Percentiles rank a stretch among this genome's conserved stretches.
Conservation (phyloP, 2,797 vertebrate genomes). For the Sebastes matsubarae region DNA sequence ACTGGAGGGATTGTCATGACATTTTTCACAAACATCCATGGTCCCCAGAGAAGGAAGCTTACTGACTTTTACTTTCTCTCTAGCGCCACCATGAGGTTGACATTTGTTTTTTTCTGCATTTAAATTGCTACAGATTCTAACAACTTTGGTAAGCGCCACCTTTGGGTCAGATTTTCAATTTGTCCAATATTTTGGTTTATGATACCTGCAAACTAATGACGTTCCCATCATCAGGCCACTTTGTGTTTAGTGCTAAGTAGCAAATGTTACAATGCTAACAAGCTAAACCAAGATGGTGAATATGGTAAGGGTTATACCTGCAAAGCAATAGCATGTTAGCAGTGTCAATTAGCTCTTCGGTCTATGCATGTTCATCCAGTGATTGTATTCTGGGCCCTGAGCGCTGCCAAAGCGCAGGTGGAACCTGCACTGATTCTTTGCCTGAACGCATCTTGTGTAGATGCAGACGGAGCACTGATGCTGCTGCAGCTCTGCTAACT, state of each 20-base stretch:
- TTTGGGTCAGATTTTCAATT: background rate
- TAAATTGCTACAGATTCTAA: background rate
- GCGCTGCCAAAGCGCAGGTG: background rate
- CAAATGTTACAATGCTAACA: background rate
- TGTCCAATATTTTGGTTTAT: background rate
- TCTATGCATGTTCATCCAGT: background rate
- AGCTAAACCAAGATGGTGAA: background rate
- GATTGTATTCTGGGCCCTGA: background rate
- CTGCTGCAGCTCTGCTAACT: background rate
- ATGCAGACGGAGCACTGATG: background rate
- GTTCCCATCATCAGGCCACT: background rate
- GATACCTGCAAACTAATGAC: background rate
- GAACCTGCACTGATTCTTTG: background rate
- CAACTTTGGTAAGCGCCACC: background rate
- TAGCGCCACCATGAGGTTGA: background rate
- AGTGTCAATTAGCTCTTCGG: accelerated
- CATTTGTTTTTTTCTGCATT: background rate
- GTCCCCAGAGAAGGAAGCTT: background rate
- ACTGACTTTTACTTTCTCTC: background rate
- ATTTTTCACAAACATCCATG: background rate
- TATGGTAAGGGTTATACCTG: background rate
- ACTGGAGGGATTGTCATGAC: background rate
- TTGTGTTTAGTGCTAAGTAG: background rate
- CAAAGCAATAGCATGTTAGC: background rate
- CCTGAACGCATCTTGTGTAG: background rate